A percentile compares a stretch with the other conserved stretches of the same genome.
Evolutionary conservation across 2,113 vertebrate species (phyloP).

Genomic region (Cyphotilapia sp.): DNA sequence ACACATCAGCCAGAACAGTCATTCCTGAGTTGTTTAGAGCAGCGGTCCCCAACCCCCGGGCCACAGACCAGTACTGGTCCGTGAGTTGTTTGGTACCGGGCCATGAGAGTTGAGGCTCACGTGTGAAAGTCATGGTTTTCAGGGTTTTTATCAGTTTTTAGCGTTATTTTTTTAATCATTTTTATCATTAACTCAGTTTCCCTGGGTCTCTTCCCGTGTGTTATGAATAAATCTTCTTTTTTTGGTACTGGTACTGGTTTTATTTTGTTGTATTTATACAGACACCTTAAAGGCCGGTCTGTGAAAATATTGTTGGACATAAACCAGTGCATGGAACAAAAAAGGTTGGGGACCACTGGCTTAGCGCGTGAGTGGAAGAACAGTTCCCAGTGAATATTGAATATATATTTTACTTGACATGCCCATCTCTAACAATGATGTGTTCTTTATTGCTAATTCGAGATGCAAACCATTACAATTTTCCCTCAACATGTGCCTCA

Average conservation of each 20-base stretch:
- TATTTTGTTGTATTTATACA: neutral
- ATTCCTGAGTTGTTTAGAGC: neutral
- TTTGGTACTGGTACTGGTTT: neutral
- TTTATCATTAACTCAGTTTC: neutral
- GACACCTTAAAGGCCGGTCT: neutral
- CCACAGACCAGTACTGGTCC: neutral
- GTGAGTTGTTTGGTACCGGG: neutral
- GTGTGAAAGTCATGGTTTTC: neutral
- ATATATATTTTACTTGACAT: neutral
- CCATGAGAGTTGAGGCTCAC: neutral
- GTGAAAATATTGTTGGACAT: neutral
- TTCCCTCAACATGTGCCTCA: neutral
- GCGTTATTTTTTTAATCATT: accelerated
- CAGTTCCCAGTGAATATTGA: neutral
- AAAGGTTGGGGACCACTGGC: neutral
- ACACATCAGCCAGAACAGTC: neutral
- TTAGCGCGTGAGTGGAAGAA: neutral
- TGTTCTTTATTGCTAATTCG: neutral
- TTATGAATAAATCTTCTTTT: neutral
- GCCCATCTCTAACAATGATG: neutral
- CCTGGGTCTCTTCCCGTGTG: neutral
- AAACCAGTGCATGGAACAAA: neutral
- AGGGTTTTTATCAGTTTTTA: neutral
- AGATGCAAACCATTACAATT: neutral
- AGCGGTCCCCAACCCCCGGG: neutral